Evolutionary conservation across 2,888 invertebrate species (phyloP), one percentile per base, ranked within the genome.

Genomic region (Troides aeacus): DNA sequence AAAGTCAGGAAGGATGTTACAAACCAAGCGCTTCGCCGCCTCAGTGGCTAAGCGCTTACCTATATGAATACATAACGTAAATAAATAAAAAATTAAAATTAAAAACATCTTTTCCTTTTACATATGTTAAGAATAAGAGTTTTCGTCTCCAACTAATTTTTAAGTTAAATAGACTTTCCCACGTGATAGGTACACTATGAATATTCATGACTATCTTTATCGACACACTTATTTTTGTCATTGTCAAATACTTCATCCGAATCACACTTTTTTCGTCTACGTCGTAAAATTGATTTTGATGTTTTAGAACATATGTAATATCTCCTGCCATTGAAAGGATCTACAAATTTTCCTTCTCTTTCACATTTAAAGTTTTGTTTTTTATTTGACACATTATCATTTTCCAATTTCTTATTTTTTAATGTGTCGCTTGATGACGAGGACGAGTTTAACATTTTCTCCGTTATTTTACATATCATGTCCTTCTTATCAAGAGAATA

Each of bases 301-400:
- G 75, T 81, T 75, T 83, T 83, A 63, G 79, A 81, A 76, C 93
- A 94, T 58, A 83, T 76, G 70, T 90, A 93, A 79, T 93, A 94
- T 76, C 86, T 86, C 70, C 80, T 85, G 72, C 93, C 92, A 75
- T 88, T 84, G 46, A 81, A 78, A 62, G 85, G 80, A 71, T 89
- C 81, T 4, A 87, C 81, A 74, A 88, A 92, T 68, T 81, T 84
- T 1, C 93, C 93, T 73, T 80, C 81, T 71, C 85, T 74, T 23
- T 76, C 72, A 75, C 93, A 93, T 72, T 76, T 71, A 74, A 89
- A 87, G 62, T 74, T 69, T 30, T 72, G 68, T n/a, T 69, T 66
- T 1, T 72, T 72, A 56, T 67, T 67, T 65, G 61, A 58, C 60
- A 71, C 60, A 24, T 71, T 74, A 63, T 73, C 68, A 58, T 71